Conservation (phyloP, 2,797 vertebrate genomes). For the Pangasius mekongensis region DNA sequence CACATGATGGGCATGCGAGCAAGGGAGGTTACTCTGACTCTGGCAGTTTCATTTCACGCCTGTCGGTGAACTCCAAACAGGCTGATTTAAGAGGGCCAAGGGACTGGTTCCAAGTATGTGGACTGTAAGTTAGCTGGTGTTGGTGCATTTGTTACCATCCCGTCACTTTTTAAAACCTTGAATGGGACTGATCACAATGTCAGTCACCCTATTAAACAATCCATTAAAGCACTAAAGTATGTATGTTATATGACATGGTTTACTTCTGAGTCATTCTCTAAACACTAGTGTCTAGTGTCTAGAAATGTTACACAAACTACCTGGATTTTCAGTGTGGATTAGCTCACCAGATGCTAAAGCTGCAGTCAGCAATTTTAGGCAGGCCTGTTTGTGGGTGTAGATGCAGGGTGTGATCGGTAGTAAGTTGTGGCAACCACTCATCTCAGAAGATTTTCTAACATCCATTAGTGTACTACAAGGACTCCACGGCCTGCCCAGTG, state of each 20-base stretch:
- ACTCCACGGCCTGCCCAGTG: not conserved
- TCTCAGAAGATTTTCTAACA: not conserved
- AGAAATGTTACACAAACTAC: not conserved
- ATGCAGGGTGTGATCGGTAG: not conserved
- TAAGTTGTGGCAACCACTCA: not conserved
- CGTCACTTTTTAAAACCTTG: not conserved
- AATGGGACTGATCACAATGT: not conserved
- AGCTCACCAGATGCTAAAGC: not conserved
- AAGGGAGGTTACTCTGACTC: slow-evolving; percentile 37
- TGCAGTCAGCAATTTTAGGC: not conserved
- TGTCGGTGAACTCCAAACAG: slow-evolving; percentile 38
- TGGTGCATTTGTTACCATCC: not conserved
- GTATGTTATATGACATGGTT: not conserved
- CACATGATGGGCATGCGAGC: slow-evolving; percentile 43
- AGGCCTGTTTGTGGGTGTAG: not conserved
- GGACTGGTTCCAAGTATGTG: not conserved
- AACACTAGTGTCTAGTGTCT: not conserved
- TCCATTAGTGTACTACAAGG: not conserved
- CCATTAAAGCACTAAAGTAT: not conserved
- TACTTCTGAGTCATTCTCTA: slow-evolving; percentile 9
- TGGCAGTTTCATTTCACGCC: slow-evolving; percentile 52
- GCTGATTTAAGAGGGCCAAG: not conserved
- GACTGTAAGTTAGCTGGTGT: not conserved
- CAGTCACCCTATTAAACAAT: not conserved
- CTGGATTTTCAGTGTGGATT: not conserved